Evolutionary conservation across 2,113 vertebrate genomes (phyloP).

Genomic region (Hymenochirus boettgeri): DNA sequence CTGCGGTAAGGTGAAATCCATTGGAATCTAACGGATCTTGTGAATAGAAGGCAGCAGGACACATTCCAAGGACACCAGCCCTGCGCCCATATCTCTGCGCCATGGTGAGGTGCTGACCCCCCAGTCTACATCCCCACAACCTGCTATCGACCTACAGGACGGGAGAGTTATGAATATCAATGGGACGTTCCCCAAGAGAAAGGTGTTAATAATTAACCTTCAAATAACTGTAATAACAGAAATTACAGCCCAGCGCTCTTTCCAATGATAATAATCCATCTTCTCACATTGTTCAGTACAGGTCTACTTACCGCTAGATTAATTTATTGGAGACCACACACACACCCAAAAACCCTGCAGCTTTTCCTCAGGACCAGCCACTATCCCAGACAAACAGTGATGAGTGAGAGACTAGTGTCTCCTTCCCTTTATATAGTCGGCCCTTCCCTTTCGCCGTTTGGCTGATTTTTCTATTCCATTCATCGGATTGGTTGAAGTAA

Average conservation of each 20-base stretch:
- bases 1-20: no score
- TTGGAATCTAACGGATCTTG: no score
- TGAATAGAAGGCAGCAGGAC: no score
- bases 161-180: no score
- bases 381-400: slow-evolving; percentile 35
- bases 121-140: not conserved
- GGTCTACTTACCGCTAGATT: slow-evolving; percentile 2
- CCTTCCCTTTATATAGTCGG: slow-evolving; percentile 70
- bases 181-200: no score
- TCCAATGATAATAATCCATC: no score
- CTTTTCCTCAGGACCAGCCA: slow-evolving; percentile 32
- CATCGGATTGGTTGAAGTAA: slow-evolving; percentile 69
- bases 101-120: not conserved
- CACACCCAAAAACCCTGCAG: not conserved
- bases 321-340: slow-evolving; percentile 9
- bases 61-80: slow-evolving; percentile 22
- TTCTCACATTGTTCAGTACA: no score
- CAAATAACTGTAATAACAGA: no score
- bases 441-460: slow-evolving; percentile 63
- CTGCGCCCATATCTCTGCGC: not conserved
- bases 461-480: slow-evolving; percentile 80
- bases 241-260: no score
- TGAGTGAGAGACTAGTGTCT: slow-evolving; percentile 37
- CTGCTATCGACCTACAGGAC: no score
- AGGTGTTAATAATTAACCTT: no score